Conservation (phyloP, 2,797 vertebrate genomes). For the Micropoecilia bifurca region DNA sequence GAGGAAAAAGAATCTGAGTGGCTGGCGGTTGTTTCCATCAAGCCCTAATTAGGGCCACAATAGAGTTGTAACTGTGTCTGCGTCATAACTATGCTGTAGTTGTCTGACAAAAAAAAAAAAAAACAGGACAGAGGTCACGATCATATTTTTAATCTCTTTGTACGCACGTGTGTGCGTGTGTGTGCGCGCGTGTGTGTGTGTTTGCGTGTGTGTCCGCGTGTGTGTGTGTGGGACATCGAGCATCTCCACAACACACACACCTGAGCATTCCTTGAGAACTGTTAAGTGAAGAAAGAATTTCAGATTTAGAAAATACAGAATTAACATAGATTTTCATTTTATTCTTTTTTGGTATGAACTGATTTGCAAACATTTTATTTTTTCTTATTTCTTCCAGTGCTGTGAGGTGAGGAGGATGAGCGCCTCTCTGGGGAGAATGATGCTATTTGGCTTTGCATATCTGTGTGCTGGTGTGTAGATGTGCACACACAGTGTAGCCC, state of each 20-base stretch:
- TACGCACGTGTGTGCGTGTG: background rate
- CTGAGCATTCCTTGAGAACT: background rate
- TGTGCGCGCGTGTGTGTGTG: background rate
- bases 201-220: background rate
- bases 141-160: background rate
- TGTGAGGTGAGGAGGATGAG: constrained; percentile 4
- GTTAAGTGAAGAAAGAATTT: background rate
- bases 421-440: background rate
- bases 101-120: constrained; percentile 35
- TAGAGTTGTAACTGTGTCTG: constrained; percentile 12
- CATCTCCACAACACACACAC: background rate
- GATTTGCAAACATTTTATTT: background rate
- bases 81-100: constrained; percentile 38
- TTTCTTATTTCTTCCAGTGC: background rate
- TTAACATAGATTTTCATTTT: background rate
- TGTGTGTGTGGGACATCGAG: constrained; percentile 1
- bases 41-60: constrained; percentile 34
- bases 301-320: background rate
- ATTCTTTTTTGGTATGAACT: background rate
- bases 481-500: background rate
- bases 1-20: constrained; percentile 15
- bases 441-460: constrained; percentile 10
- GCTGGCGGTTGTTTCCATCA: constrained; percentile 36
- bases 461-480: background rate
- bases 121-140: constrained; percentile 46